Base-by-base conservation (phyloP, 1,140 invertebrate species). In the Tetragnatha versicolor region DNA sequence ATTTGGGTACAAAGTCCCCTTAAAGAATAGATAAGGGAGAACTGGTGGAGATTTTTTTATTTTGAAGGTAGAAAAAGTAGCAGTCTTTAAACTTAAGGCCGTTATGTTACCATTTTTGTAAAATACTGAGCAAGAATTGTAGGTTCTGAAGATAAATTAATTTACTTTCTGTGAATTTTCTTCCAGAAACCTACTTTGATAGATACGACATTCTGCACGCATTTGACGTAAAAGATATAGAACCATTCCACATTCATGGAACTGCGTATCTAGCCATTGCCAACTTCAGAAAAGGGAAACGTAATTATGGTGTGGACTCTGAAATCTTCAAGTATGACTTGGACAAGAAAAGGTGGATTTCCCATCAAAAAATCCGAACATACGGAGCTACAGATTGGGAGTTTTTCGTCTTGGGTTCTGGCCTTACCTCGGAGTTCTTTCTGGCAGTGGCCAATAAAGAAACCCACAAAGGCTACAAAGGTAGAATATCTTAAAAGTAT, bases 141-240 rank as follows among this genome's bases (percentile, higher is more conserved):
- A 25, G 33, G 3, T 31, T 17, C 14, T 63, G 2, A 22, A 35
- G 12, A 35, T 31, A 31, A 33, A 31, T 4, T 37, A 61, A 3
- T 39, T 66, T 66, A n/a, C 22, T 22, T 51, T 58, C 14, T 20
- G 3, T 27, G 0, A 58, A 58, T 39, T 66, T 55, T 39, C 22
- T 72, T 55, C 5, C n/a, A 80, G 86, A 85, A 29, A 85, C 84
- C 49, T 86, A 89, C 81, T 90, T 90, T 81, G 88, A 90, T 83
- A 65, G 83, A 2, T 82, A 87, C 7, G 84, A 88, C 45, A 65
- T 80, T 7, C 79, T 90, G 47, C 68, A 81, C 37, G 84, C 85
- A 7, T 81, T 81, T 45, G 85, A 84, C 79, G 83, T 86, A 6
- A 84, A 83, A 82, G 84, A 83, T 80, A 82, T 88, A 27, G 80